Percentiles rank a stretch among this genome's conserved stretches.
These are phyloP conservation scores for Columba guinea DNA, from an alignment of 2,797 vertebrate species.

Conservation along the genomic window DNA sequence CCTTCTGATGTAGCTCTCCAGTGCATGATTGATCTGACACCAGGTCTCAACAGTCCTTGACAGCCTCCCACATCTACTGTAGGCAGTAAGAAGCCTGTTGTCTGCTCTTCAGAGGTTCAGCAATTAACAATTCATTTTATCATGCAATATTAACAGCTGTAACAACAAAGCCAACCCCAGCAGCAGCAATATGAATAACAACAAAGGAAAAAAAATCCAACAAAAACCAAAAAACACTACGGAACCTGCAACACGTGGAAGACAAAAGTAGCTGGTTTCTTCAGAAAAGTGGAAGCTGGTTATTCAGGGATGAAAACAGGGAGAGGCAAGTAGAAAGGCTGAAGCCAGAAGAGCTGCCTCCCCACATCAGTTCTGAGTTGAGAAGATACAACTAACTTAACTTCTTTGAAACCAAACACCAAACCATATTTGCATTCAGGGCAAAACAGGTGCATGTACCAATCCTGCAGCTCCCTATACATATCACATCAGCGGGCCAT, in stretches of 20 bases:
- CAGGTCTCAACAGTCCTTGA: not conserved
- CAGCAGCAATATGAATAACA: not conserved
- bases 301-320: not conserved
- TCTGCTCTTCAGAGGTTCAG: not conserved
- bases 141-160: not conserved
- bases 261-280: not conserved
- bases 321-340: not conserved
- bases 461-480: not conserved
- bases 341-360: not conserved
- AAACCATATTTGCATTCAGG: not conserved
- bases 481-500: accelerated
- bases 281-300: not conserved
- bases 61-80: not conserved
- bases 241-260: not conserved
- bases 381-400: not conserved
- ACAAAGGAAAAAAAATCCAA: not conserved
- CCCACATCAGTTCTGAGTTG: not conserved
- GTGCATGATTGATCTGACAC: not conserved
- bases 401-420: not conserved
- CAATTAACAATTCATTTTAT: not conserved
- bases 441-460: not conserved
- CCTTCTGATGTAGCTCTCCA: not conserved
- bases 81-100: not conserved
- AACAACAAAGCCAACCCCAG: not conserved
- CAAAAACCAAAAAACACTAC: no score